Conservation (phyloP, 2,113 vertebrate genomes). For the Platichthys stellatus region DNA sequence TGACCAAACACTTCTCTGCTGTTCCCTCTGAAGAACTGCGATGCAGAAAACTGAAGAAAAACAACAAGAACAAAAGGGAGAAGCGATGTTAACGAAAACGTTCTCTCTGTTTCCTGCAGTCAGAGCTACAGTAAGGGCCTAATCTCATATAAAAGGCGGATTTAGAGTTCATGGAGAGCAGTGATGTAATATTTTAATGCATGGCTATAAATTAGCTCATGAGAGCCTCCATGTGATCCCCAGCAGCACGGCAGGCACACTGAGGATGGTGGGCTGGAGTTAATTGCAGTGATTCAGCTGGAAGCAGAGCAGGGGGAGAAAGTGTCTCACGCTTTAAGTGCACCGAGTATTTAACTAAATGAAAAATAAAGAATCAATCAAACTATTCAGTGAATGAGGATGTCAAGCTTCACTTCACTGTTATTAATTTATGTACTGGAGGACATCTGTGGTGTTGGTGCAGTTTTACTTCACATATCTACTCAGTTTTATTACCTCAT, state of each 20-base stretch:
- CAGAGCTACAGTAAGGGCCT: constrained; percentile 19
- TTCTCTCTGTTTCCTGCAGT: not conserved
- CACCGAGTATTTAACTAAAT: not conserved
- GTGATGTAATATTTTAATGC: constrained; percentile 71
- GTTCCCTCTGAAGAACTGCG: not conserved
- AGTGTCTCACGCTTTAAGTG: not conserved
- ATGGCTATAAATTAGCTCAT: constrained; percentile 63
- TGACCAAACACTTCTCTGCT: not conserved
- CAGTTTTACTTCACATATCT: too few species aligned
- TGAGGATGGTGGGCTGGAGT: constrained; percentile 23
- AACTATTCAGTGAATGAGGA: not conserved
- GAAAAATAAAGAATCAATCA: too few species aligned
- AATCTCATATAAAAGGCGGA: constrained; percentile 52
- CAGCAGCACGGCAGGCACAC: constrained; percentile 4
- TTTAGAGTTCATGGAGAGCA: constrained; percentile 65
- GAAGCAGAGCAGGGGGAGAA: not conserved
- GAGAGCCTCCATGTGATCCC: constrained; percentile 9
- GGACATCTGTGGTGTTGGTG: too few species aligned
- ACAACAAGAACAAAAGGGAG: not conserved
- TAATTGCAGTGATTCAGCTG: constrained; percentile 5
- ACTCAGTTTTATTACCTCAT: too few species aligned
- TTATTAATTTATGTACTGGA: not conserved
- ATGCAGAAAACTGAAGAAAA: not conserved
- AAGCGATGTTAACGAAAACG: not conserved
- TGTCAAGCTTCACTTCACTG: not conserved